Conservation (phyloP, 2,797 vertebrate genomes). For the Triplophysa bombifrons region DNA sequence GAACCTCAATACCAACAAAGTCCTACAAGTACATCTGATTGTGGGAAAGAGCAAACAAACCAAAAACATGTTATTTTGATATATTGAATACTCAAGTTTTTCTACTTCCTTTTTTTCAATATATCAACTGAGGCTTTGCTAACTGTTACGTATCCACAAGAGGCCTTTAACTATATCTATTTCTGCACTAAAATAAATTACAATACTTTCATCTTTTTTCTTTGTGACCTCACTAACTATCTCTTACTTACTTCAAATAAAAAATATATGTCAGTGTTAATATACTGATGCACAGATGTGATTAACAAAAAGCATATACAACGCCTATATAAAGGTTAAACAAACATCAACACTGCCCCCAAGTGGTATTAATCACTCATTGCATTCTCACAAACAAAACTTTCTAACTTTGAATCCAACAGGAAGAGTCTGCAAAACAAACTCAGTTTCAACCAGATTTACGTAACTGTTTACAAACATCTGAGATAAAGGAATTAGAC, state of each 20-base stretch:
- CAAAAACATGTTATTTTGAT: neutral
- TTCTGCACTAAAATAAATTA: too few species aligned
- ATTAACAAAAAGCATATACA: neutral
- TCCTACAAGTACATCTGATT: neutral
- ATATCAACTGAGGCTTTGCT: neutral
- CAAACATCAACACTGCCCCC: slow-evolving; percentile 33
- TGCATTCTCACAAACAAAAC: neutral
- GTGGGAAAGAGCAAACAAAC: slow-evolving; percentile 1
- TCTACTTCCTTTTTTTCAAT: neutral
- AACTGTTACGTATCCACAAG: neutral
- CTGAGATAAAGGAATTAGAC: slow-evolving; percentile 50
- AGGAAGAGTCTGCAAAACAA: neutral
- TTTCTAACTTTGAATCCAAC: neutral
- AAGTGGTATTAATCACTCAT: slow-evolving; percentile 1
- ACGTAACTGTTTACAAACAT: slow-evolving; percentile 65
- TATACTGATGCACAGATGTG: neutral
- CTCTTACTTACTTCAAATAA: neutral
- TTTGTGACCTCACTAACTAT: neutral
- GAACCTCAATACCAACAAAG: neutral
- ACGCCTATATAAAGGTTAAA: neutral
- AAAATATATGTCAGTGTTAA: neutral
- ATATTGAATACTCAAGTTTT: neutral
- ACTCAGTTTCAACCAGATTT: slow-evolving; percentile 64
- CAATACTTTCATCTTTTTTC: neutral
- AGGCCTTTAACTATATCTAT: neutral